phyloP scores from a whole-genome alignment of 1,140 invertebrate species.

The Ips typographus region DNA sequence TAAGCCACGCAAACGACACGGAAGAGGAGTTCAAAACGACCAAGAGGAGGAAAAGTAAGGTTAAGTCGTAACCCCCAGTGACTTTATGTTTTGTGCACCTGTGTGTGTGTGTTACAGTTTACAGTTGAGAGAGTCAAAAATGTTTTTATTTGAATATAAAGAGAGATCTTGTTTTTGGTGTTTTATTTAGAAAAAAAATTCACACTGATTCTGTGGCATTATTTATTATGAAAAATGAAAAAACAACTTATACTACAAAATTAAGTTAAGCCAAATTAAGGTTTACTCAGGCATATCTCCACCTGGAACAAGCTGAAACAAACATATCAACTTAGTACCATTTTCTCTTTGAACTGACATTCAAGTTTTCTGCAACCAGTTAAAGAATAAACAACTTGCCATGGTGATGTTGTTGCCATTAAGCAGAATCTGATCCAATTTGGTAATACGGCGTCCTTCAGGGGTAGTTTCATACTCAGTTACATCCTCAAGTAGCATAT shows the following conservation, averaged over 20 bases:
- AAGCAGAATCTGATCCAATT: slow-evolving; percentile 95
- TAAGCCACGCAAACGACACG: slow-evolving; percentile 1
- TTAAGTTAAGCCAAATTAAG: not conserved
- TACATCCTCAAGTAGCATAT: slow-evolving; percentile 92
- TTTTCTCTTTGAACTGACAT: not conserved
- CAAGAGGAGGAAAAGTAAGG: slow-evolving; percentile 3
- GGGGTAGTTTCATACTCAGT: slow-evolving; percentile 95
- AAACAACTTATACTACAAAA: too few relatives aligned
- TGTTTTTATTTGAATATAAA: too few relatives aligned
- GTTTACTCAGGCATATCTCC: slow-evolving; percentile 65
- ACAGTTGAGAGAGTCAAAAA: too few relatives aligned
- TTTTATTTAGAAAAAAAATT: too few relatives aligned
- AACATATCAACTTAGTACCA: slow-evolving; percentile 1
- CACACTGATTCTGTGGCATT: not conserved
- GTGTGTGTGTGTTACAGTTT: too few relatives aligned
- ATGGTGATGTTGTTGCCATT: slow-evolving; percentile 99
- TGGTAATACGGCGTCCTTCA: slow-evolving; percentile 94
- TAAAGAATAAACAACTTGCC: slow-evolving; percentile 59
- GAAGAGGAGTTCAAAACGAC: not conserved
- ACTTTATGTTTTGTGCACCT: too few relatives aligned
- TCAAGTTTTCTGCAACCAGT: not conserved
- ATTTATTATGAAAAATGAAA: slow-evolving; percentile 2
- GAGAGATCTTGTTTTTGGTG: too few relatives aligned
- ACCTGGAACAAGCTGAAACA: slow-evolving; percentile 66
- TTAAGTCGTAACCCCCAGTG: too few relatives aligned